Conservation (phyloP, 1,140 invertebrate genomes). For the Rhagoletis pomonella region DNA sequence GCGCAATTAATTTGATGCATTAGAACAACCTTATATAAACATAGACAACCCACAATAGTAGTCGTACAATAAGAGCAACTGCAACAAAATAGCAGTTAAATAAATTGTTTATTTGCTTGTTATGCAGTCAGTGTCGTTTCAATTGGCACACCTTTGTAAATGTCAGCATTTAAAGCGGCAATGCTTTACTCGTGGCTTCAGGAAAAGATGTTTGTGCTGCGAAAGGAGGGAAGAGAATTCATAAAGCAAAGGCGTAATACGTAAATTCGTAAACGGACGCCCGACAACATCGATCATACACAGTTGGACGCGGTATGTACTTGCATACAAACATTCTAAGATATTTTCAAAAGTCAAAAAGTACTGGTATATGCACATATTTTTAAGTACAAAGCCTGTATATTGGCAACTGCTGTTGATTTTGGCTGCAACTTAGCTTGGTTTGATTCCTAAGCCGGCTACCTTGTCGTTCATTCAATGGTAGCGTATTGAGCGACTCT, state of each 20-base stretch:
- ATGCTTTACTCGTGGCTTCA: neutral
- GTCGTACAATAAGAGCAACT: neutral
- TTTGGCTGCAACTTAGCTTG: too few relatives aligned
- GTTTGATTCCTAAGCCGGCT: too few relatives aligned
- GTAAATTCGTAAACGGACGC: neutral
- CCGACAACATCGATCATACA: neutral
- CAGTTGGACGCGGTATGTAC: neutral
- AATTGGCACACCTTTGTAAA: constrained; percentile 49
- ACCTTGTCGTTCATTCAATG: too few relatives aligned
- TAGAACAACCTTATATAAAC: constrained; percentile 34
- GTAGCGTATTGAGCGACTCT: too few relatives aligned
- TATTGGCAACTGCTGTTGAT: too few relatives aligned
- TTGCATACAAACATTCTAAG: neutral
- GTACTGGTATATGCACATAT: too few relatives aligned
- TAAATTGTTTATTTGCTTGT: constrained; percentile 19
- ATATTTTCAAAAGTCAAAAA: too few relatives aligned
- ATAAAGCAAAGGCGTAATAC: neutral
- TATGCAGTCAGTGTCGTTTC: constrained; percentile 47
- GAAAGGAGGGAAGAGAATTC: neutral
- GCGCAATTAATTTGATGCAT: constrained; percentile 48
- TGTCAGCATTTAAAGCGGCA: neutral
- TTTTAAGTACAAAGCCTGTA: too few relatives aligned
- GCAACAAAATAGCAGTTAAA: constrained; percentile 16
- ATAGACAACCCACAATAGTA: constrained; percentile 1
- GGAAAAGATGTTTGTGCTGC: neutral